A percentile compares a stretch with the other conserved stretches of the same genome.
phyloP scores from a whole-genome alignment of 2,888 invertebrate species.

The Coecobrya sp. region DNA sequence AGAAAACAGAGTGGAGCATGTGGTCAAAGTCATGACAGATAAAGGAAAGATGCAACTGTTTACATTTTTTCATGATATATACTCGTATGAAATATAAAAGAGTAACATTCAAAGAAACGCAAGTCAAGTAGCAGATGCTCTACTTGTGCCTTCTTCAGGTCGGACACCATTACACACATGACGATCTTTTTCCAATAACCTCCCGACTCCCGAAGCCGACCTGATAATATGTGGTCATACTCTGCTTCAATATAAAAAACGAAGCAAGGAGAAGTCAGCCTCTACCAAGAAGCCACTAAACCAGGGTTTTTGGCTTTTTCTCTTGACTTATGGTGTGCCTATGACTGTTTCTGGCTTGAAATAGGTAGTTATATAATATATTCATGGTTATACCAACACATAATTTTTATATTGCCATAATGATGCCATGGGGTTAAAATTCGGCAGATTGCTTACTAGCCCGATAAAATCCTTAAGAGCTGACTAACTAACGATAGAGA shows the following conservation, averaged over 20 bases:
- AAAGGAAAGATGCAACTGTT: constrained; percentile 62
- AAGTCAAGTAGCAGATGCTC: constrained; percentile 61
- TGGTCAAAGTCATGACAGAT: constrained; percentile 68
- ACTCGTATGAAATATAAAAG: not conserved
- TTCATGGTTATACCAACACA: not conserved
- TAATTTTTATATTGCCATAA: constrained; percentile 27
- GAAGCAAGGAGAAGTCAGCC: no score
- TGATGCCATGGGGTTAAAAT: constrained; percentile 34
- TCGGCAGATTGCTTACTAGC: constrained; percentile 56
- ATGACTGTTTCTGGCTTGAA: no score
- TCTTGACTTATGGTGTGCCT: no score
- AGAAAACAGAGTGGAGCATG: constrained; percentile 55
- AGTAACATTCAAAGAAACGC: not conserved
- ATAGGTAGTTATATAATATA: no score
- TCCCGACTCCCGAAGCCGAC: not conserved
- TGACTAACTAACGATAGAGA: constrained; percentile 15
- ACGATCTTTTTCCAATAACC: constrained; percentile 27
- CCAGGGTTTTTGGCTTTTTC: no score
- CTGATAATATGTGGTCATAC: no score
- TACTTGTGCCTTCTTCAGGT: not conserved
- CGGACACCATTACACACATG: constrained; percentile 63
- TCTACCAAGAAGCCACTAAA: no score
- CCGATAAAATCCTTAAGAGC: not conserved
- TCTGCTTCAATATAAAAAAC: no score
- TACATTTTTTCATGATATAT: constrained; percentile 53